These are phyloP conservation scores for Drosophila hamatofila DNA, from an alignment of 2,888 invertebrate genomes.

Conservation along the genomic window DNA sequence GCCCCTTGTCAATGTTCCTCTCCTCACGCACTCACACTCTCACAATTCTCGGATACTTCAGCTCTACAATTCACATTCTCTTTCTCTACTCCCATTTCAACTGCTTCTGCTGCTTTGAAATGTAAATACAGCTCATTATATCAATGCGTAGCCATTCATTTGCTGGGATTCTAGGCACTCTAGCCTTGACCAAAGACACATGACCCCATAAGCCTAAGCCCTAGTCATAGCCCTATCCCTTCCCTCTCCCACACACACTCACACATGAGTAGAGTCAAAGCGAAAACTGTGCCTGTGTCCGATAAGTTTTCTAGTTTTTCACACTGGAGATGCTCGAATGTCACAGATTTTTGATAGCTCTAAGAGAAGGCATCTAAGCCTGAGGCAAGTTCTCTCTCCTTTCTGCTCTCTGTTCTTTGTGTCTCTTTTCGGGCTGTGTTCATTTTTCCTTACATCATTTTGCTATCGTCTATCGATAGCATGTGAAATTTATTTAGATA, in stretches of 20 bases:
- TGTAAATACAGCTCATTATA: slow-evolving; percentile 79
- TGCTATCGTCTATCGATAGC: background rate
- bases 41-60: slow-evolving; percentile 12
- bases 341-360: slow-evolving; percentile 6
- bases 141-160: slow-evolving; percentile 72
- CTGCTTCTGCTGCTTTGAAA: slow-evolving; percentile 62
- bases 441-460: background rate
- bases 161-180: slow-evolving; percentile 54
- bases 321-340: slow-evolving; percentile 21
- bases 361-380: background rate
- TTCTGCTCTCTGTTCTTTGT: background rate
- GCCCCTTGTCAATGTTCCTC: slow-evolving; percentile 10
- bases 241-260: background rate
- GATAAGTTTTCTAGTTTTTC: slow-evolving; percentile 18
- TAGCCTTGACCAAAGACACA: slow-evolving; percentile 3
- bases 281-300: slow-evolving; percentile 9
- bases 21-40: slow-evolving; percentile 7
- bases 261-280: background rate
- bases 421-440: background rate
- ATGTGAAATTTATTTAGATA: too few relatives aligned
- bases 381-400: background rate
- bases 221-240: too few relatives aligned
- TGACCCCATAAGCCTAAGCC: background rate
- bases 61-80: slow-evolving; percentile 6
- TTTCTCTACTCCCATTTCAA: slow-evolving; percentile 26